phyloP scores from a whole-genome alignment of 2,113 vertebrate genomes.

The Burhinus bistriatus region DNA sequence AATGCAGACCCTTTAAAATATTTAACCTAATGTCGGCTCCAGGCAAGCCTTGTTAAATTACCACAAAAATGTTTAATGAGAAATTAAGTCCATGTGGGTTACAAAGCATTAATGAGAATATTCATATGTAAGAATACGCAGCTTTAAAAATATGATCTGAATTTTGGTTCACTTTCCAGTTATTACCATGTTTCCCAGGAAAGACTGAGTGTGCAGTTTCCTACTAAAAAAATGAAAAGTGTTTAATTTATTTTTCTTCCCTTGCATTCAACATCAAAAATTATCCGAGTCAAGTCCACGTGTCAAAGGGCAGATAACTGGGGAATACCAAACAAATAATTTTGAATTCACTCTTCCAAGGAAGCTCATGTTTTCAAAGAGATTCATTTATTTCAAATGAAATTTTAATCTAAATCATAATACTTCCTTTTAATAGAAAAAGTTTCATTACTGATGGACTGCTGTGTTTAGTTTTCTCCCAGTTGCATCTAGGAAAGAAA shows the following conservation, averaged over 20 bases:
- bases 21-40: conserved; percentile 43
- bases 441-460: background rate
- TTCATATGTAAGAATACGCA: background rate
- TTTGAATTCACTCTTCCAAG: background rate
- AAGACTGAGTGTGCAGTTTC: background rate
- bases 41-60: conserved; percentile 40
- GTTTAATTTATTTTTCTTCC: background rate
- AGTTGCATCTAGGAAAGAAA: background rate
- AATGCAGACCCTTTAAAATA: conserved; percentile 61
- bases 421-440: background rate
- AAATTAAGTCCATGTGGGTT: background rate
- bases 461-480: background rate
- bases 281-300: background rate
- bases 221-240: background rate
- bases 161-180: background rate
- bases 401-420: conserved; percentile 19
- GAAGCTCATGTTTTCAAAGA: conserved; percentile 7
- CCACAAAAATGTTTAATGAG: conserved; percentile 16
- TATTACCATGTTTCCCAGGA: background rate
- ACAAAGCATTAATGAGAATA: conserved; percentile 26
- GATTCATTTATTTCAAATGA: conserved; percentile 7
- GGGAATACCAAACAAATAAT: background rate
- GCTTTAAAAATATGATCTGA: conserved; percentile 4
- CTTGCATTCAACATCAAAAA: background rate
- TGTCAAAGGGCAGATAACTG: background rate